A percentile compares a stretch with the other conserved stretches of the same genome.
Evolutionary conservation across 2,113 vertebrate species (phyloP).

Genomic region (Eidolon helvum): DNA sequence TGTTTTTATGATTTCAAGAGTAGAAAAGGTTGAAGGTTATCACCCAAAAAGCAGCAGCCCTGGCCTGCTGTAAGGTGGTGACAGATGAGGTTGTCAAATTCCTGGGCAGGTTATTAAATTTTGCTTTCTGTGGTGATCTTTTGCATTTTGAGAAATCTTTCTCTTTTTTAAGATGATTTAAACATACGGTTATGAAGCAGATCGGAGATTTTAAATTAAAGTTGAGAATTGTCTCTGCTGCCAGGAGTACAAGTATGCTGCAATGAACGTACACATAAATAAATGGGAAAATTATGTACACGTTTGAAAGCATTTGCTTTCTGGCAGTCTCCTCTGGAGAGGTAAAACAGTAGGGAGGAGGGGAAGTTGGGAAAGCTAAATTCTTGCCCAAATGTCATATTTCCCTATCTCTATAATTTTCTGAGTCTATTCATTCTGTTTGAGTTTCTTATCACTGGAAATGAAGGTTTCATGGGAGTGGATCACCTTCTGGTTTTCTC

Average conservation of each 20-base stretch:
- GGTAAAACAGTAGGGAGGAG: not conserved
- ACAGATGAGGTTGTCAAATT: not conserved
- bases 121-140: conserved; percentile 14
- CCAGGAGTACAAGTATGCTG: not conserved
- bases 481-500: not conserved
- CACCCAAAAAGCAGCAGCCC: not conserved
- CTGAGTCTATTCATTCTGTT: not conserved
- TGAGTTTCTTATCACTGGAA: not conserved
- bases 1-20: not conserved
- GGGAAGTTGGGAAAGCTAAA: not conserved
- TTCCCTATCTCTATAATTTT: not conserved
- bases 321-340: not conserved
- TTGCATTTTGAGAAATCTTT: conserved; percentile 41
- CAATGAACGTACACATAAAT: not conserved
- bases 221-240: conserved; percentile 28
- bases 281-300: not conserved
- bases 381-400: not conserved
- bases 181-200: conserved; percentile 38
- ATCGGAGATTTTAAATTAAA: conserved; percentile 51
- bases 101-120: conserved; percentile 5
- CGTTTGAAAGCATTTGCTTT: not conserved
- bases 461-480: not conserved
- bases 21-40: not conserved
- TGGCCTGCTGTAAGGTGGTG: not conserved
- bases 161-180: conserved; percentile 51